These are phyloP conservation scores for Jaculus jaculus DNA, from an alignment of 2,113 vertebrate species.

Conservation along the genomic window DNA sequence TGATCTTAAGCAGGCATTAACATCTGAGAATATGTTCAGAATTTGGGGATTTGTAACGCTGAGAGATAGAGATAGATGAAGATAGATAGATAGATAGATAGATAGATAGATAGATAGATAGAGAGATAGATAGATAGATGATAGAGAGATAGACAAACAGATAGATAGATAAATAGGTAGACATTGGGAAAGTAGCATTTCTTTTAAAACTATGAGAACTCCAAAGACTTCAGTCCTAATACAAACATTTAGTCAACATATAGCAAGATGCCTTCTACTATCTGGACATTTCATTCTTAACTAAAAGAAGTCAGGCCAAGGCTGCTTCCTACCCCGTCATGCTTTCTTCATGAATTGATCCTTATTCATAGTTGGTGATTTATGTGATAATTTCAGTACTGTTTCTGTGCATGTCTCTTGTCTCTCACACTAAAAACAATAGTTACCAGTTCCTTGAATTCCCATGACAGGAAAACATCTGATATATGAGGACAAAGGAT, in stretches of 20 bases:
- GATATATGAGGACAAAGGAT: background rate
- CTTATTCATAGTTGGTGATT: slow-evolving; percentile 19
- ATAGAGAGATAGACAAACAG: too few relatives aligned
- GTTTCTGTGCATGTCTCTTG: background rate
- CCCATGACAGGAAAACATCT: background rate
- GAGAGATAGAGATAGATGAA: background rate
- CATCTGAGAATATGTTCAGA: background rate
- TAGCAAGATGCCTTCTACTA: slow-evolving; percentile 67
- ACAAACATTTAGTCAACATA: slow-evolving; percentile 77
- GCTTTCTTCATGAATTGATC: slow-evolving; percentile 45
- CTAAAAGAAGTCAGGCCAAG: slow-evolving; percentile 7
- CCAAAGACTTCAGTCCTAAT: slow-evolving; percentile 63
- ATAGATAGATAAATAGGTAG: background rate
- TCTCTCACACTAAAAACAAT: background rate
- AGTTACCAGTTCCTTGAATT: background rate
- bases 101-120: too few relatives aligned
- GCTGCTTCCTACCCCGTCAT: slow-evolving; percentile 57
- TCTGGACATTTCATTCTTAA: slow-evolving; percentile 57
- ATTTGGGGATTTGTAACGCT: background rate
- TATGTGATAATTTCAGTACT: background rate
- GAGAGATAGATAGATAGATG: background rate
- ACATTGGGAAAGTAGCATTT: slow-evolving; percentile 55
- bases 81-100: too few relatives aligned
- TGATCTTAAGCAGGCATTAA: background rate
- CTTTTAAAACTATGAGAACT: slow-evolving; percentile 62